A percentile compares a stretch with the other conserved stretches of the same genome.
phyloP scores from a whole-genome alignment of 2,113 vertebrate genomes.

The Cynoglossus semilaevis region DNA sequence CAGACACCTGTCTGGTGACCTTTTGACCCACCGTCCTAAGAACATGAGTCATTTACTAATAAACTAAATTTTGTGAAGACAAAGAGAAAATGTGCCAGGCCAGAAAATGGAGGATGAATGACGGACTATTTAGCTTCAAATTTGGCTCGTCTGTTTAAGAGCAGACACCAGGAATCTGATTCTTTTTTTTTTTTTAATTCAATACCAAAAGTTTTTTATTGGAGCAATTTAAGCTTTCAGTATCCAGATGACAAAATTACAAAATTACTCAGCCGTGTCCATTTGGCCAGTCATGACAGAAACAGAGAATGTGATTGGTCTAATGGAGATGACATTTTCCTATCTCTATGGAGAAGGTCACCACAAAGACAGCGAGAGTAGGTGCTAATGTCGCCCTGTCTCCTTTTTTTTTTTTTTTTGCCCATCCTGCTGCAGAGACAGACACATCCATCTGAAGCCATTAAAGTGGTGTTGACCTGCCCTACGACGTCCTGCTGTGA shows the following conservation, averaged over 20 bases:
- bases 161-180: conserved; percentile 7
- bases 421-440: conserved; percentile 32
- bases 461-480: conserved; percentile 51
- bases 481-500: conserved; percentile 46
- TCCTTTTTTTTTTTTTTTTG: conserved; percentile 12
- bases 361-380: conserved; percentile 43
- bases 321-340: conserved; percentile 73
- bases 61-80: no score
- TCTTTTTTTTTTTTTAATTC: conserved; percentile 43
- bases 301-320: conserved; percentile 58
- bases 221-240: conserved; percentile 63
- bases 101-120: conserved; percentile 15
- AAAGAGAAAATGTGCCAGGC: background rate
- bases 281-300: conserved; percentile 49
- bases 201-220: conserved; percentile 65
- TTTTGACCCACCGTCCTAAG: no score
- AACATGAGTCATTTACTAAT: no score
- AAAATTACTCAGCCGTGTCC: conserved; percentile 51
- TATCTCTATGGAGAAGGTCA: conserved; percentile 64
- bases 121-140: background rate
- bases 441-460: conserved; percentile 52
- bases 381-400: conserved; percentile 34
- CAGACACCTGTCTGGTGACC: no score
- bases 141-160: conserved; percentile 22
- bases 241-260: conserved; percentile 68